These are phyloP conservation scores for Drosophila melanogaster DNA, from an alignment of 1,140 invertebrate species.

Conservation along the genomic window DNA sequence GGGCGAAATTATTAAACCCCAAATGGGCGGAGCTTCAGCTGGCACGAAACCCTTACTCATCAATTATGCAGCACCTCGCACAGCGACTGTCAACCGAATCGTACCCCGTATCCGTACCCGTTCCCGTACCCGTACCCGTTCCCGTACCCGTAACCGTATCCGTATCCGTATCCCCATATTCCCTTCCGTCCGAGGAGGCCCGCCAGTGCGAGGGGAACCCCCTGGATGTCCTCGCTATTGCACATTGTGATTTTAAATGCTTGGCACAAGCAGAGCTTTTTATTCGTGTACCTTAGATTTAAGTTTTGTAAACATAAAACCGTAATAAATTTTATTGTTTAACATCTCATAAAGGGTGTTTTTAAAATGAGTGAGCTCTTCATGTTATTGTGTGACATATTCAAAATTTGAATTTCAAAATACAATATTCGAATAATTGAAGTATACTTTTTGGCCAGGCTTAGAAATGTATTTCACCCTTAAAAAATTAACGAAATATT, in stretches of 20 bases:
- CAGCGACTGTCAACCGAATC: conserved; percentile 19
- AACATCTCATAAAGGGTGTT: neutral
- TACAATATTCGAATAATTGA: no score
- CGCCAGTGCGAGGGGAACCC: neutral
- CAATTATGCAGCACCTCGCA: conserved; percentile 47
- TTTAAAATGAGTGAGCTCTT: neutral
- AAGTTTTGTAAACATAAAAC: conserved; percentile 9
- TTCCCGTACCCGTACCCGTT: no score
- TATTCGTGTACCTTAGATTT: conserved; percentile 22
- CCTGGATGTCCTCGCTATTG: conserved; percentile 14
- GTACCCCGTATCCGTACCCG: neutral
- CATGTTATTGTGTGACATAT: neutral
- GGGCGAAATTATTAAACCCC: conserved; percentile 22
- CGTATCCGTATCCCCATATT: no score
- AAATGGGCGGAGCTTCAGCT: conserved; percentile 17
- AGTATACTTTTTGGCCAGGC: neutral
- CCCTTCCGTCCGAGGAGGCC: conserved; percentile 8
- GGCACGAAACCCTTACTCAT: conserved; percentile 35
- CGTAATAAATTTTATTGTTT: conserved; percentile 20
- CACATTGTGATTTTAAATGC: conserved; percentile 49
- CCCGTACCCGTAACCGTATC: no score
- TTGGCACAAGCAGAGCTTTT: conserved; percentile 16
- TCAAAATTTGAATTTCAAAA: no score
- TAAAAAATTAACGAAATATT: neutral
- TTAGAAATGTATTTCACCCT: neutral